phyloP scores from a whole-genome alignment of 1,140 invertebrate genomes.

The Brachionus paranguensis region DNA sequence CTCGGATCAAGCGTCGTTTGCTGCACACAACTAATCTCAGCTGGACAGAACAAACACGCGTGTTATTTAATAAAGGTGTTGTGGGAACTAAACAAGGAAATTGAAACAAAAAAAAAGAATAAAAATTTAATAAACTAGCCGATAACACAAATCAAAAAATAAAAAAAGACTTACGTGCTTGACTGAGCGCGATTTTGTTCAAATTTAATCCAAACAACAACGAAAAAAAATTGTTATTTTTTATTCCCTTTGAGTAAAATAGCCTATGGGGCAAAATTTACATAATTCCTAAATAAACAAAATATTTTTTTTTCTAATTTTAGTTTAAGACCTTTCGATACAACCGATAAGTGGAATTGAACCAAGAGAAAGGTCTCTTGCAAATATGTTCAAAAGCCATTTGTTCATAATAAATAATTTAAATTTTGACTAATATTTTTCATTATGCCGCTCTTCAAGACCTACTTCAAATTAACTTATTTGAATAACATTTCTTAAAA shows the following conservation, averaged over 20 bases:
- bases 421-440: neutral
- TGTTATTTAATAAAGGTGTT: slow-evolving; percentile 33
- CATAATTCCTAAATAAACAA: neutral
- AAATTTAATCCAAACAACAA: neutral
- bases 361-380: neutral
- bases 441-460: neutral
- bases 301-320: neutral
- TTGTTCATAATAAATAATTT: neutral
- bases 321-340: neutral
- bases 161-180: neutral
- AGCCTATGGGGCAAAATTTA: neutral
- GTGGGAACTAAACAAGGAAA: neutral
- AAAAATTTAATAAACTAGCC: neutral
- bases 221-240: neutral
- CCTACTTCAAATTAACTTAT: neutral
- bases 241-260: neutral
- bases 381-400: neutral
- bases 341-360: neutral
- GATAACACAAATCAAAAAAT: neutral
- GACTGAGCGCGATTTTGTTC: neutral
- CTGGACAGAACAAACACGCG: neutral
- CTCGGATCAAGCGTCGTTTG: neutral
- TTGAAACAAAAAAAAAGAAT: neutral
- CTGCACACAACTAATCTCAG: neutral
- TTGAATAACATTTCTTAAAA: neutral